phyloP scores from a whole-genome alignment of 2,888 invertebrate species.

The Ptychoptera contaminata region DNA sequence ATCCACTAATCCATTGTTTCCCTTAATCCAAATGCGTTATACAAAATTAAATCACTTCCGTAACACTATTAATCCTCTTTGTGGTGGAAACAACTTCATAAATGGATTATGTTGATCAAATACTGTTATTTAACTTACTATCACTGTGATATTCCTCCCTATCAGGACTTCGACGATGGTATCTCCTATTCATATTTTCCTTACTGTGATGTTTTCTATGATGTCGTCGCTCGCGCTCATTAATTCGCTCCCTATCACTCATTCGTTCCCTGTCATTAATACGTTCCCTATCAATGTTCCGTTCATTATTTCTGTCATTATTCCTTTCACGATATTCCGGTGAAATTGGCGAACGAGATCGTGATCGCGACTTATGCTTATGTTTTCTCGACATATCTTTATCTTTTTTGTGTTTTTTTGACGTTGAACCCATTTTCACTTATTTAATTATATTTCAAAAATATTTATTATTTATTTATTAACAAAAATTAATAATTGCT shows the following conservation, averaged over 20 bases:
- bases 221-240: conserved; percentile 10
- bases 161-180: conserved; percentile 6
- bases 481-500: neutral
- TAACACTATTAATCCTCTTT: no score
- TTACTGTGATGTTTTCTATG: neutral
- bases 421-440: conserved; percentile 25
- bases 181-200: neutral
- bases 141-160: conserved; percentile 27
- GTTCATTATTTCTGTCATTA: conserved; percentile 4
- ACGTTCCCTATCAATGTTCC: conserved; percentile 4
- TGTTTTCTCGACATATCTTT: conserved; percentile 18
- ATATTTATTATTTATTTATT: neutral
- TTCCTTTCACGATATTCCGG: conserved; percentile 8
- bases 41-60: no score
- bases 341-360: conserved; percentile 7
- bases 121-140: conserved; percentile 22
- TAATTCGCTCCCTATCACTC: conserved; percentile 5
- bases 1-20: no score
- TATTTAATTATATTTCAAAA: neutral
- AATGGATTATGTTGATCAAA: neutral
- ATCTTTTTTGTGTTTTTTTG: conserved; percentile 29
- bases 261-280: conserved; percentile 8
- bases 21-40: no score
- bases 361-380: conserved; percentile 18
- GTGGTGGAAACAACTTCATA: no score